These are phyloP conservation scores for Nemapogon koenigi DNA, from an alignment of 2,888 invertebrate species.

Conservation along the genomic window DNA sequence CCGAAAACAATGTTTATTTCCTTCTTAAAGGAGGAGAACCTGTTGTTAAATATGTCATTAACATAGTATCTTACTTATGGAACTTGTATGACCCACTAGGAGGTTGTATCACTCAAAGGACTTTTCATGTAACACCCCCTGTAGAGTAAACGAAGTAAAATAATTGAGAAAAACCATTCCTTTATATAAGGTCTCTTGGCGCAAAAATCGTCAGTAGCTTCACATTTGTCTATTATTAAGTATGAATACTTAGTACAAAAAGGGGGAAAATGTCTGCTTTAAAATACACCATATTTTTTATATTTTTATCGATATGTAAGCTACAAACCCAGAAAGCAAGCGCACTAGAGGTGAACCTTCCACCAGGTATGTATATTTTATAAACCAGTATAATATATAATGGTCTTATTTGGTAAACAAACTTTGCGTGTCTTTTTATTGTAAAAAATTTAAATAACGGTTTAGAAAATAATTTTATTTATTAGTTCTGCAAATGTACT, in stretches of 20 bases:
- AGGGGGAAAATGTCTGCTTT: constrained; percentile 24
- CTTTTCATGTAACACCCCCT: constrained; percentile 19
- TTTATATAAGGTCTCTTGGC: neutral
- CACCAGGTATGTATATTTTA: constrained; percentile 30
- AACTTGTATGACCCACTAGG: constrained; percentile 12
- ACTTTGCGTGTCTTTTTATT: neutral
- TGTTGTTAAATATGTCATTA: no score
- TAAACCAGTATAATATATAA: neutral
- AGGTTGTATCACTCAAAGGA: constrained; percentile 28
- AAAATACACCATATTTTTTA: constrained; percentile 21
- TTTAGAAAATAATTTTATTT: neutral
- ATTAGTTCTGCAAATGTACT: neutral
- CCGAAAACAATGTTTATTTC: no score
- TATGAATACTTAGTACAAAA: constrained; percentile 9
- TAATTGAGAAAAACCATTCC: constrained; percentile 1
- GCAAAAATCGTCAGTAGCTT: neutral
- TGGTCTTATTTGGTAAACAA: neutral
- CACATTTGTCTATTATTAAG: neutral
- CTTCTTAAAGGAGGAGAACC: no score
- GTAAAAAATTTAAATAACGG: neutral
- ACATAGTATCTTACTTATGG: no score
- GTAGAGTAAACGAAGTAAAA: neutral
- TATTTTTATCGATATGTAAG: constrained; percentile 26
- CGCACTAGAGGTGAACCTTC: constrained; percentile 38
- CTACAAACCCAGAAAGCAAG: constrained; percentile 28